A percentile compares a stretch with the other conserved stretches of the same genome.
Evolutionary conservation across 2,797 vertebrate species (phyloP).

Genomic region (Acanthurus leucopareius): DNA sequence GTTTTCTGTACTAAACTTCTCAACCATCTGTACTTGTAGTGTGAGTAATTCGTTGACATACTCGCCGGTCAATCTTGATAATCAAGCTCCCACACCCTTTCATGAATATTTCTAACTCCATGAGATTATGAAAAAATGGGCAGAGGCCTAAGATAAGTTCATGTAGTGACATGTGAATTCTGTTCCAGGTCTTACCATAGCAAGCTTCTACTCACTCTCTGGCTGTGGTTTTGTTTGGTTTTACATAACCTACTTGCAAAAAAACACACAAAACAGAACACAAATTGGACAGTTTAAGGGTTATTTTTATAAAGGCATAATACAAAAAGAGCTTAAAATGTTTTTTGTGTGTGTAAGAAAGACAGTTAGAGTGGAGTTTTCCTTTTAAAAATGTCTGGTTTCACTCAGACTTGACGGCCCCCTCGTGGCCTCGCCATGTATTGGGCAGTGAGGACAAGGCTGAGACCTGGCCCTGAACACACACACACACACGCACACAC

Average conservation of each 20-base stretch:
- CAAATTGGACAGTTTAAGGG: background rate
- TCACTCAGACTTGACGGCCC: conserved; percentile 58
- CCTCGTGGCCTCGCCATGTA: conserved; percentile 55
- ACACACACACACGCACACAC: conserved; percentile 16
- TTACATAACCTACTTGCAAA: conserved; percentile 1
- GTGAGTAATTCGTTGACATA: conserved; percentile 42
- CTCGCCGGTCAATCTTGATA: conserved; percentile 63
- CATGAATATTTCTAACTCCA: conserved; percentile 46
- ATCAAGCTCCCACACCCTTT: conserved; percentile 79
- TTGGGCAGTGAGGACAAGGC: conserved; percentile 39
- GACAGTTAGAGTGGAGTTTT: conserved; percentile 33
- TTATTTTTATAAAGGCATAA: background rate
- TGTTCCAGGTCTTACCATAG: conserved; percentile 46
- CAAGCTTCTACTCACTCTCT: conserved; percentile 9
- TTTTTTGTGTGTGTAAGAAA: conserved; percentile 31
- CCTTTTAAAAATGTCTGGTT: conserved; percentile 64
- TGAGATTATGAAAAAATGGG: conserved; percentile 27
- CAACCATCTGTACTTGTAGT: conserved; percentile 10
- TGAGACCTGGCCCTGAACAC: conserved; percentile 41
- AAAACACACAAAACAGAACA: background rate
- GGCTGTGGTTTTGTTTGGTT: conserved; percentile 18
- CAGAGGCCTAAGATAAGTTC: conserved; percentile 57
- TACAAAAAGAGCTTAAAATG: background rate
- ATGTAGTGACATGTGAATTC: conserved; percentile 63
- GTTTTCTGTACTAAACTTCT: background rate